These are phyloP conservation scores for Trissonchulus latispiculum DNA, from an alignment of 2,888 invertebrate species.

Conservation along the genomic window DNA sequence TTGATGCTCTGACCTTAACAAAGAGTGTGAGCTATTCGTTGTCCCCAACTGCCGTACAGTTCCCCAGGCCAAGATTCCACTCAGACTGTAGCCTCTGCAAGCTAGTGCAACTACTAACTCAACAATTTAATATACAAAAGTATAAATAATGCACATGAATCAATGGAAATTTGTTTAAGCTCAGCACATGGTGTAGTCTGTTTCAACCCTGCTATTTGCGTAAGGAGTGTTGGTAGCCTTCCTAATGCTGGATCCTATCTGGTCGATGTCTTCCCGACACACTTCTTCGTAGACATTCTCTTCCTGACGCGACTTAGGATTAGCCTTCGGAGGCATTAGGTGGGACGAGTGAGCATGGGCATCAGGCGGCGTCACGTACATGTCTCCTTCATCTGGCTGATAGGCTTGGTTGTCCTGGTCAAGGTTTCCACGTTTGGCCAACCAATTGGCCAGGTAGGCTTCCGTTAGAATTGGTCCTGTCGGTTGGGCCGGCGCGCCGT, in stretches of 20 bases:
- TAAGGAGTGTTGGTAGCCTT: not conserved
- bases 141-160: too few species aligned
- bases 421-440: too few species aligned
- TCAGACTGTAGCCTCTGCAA: too few species aligned
- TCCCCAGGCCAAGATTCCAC: too few species aligned
- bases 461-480: not conserved
- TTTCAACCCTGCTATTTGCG: not conserved
- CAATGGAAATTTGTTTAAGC: not conserved
- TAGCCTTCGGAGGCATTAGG: too few species aligned
- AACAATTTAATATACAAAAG: too few species aligned
- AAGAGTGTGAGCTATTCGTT: too few species aligned
- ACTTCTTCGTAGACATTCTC: not conserved
- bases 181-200: not conserved
- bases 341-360: too few species aligned
- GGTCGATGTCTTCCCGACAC: not conserved
- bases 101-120: too few species aligned
- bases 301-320: not conserved
- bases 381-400: not conserved
- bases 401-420: not conserved
- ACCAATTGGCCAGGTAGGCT: not conserved
- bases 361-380: not conserved
- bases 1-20: too few species aligned
- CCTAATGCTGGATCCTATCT: not conserved
- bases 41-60: too few species aligned
- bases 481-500: not conserved